Conservation (phyloP, 2,113 vertebrate species). For the Macrotis lagotis region DNA sequence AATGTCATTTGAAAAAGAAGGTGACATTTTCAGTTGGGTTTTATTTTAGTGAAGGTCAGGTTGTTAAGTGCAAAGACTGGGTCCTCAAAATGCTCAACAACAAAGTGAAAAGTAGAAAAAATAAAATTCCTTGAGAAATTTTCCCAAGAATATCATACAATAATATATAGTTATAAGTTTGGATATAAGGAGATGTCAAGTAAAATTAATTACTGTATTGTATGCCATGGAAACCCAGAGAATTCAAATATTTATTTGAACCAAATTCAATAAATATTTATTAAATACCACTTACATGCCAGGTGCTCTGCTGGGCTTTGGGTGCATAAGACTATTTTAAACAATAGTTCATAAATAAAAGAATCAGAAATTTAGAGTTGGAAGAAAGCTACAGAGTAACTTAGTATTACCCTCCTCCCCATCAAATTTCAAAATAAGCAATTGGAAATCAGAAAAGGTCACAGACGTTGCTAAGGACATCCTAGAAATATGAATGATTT, state of each 20-base stretch:
- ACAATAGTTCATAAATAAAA: not conserved
- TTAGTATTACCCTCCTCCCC: not conserved
- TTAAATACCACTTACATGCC: not conserved
- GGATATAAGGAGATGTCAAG: not conserved
- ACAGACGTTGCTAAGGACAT: not conserved
- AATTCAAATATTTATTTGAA: not conserved
- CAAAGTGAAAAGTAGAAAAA: not conserved
- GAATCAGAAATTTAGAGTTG: not conserved
- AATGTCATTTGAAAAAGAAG: not conserved
- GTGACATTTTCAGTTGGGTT: not conserved
- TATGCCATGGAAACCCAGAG: not conserved
- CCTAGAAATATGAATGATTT: too few species aligned
- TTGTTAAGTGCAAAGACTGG: not conserved
- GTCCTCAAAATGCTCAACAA: not conserved
- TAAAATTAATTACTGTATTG: not conserved
- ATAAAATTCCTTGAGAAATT: not conserved
- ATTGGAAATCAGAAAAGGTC: not conserved
- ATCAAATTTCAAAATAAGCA: not conserved
- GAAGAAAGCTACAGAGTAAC: not conserved
- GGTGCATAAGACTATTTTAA: not conserved
- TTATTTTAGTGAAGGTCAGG: not conserved
- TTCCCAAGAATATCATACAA: not conserved
- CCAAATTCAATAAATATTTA: not conserved
- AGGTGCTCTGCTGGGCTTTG: not conserved
- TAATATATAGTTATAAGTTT: not conserved